Evolutionary conservation across 2,797 vertebrate species (phyloP), one percentile per base, ranked within the genome.

Genomic region (Galagoides demidoff): DNA sequence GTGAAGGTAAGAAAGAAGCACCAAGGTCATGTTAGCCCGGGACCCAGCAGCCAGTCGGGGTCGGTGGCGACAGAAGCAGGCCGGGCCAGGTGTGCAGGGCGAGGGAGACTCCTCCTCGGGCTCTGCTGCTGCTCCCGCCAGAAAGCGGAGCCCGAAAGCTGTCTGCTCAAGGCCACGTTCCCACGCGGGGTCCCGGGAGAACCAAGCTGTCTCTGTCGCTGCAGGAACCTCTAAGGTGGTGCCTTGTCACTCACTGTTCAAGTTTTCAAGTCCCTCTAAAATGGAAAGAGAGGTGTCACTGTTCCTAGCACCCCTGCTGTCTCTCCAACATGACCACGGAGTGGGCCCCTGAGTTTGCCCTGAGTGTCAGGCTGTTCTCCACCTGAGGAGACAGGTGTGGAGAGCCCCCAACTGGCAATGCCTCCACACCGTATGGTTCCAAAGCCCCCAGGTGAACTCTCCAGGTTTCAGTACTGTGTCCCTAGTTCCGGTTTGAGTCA

Each of bases 191-290:
- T 39, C 68, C 68, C 0, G 1, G 73, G 22, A 77, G 52, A 43
- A 3, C 0, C 0, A 1, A 27, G 20, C 31, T 17, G 37, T 34
- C 49, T 55, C 73, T 9, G 0, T 27, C 39, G 2, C 20, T 25
- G 23, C 39, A 1, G 90, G 77, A 70, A 31, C 43, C 39, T 66
- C 39, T 66, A 7, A 4, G 27, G 16, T 5, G 43, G 81, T 1
- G 1, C 25, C 82, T 7, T 12, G 59, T 43, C 27, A 10, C 22
- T 79, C 8, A 1, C n/a, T 77, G 90, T 59, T 98, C 96, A 97
- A 49, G 96, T 96, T 71, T 82, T 96, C 94, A 98, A 90, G 55
- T 98, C 97, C 57, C 97, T 97, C 97, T 98, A 4, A 76, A 95
- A 77, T 2, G 34, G 77, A 93, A 90, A 73, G 43, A 59, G 1